Evolutionary conservation across 2,888 invertebrate species (phyloP).

Genomic region (Acleris laterana): DNA sequence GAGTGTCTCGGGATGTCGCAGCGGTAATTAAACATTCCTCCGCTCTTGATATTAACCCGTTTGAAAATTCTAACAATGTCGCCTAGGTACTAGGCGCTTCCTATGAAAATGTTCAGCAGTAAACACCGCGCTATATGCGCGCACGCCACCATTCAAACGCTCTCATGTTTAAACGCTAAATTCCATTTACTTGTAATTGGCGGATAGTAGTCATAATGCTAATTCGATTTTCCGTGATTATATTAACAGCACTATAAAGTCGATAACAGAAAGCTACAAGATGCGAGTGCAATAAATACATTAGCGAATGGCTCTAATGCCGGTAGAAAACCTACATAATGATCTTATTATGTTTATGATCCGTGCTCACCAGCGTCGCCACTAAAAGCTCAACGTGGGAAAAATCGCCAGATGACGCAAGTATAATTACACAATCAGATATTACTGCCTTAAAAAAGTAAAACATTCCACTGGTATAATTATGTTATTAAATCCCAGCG

Average conservation of each 20-base stretch:
- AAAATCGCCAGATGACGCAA: background rate
- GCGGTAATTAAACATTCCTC: slow-evolving; percentile 58
- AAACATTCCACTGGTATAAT: too few species aligned
- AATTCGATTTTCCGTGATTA: slow-evolving; percentile 32
- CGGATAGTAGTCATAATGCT: slow-evolving; percentile 31
- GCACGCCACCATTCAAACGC: slow-evolving; percentile 40
- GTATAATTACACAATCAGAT: too few species aligned
- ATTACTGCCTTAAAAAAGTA: too few species aligned
- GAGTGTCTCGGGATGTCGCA: slow-evolving; percentile 62
- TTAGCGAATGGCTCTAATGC: slow-evolving; percentile 18
- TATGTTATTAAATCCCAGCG: too few species aligned
- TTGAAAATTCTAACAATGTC: slow-evolving; percentile 78
- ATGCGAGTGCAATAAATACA: slow-evolving; percentile 24
- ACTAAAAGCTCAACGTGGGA: background rate
- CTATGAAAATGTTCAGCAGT: slow-evolving; percentile 58
- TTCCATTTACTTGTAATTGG: slow-evolving; percentile 39
- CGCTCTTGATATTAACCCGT: slow-evolving; percentile 70
- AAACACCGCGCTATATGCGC: slow-evolving; percentile 41
- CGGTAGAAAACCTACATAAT: slow-evolving; percentile 21
- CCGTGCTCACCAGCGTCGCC: slow-evolving; percentile 14
- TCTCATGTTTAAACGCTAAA: slow-evolving; percentile 40
- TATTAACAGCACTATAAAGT: slow-evolving; percentile 20
- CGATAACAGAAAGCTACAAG: slow-evolving; percentile 12
- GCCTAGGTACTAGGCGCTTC: slow-evolving; percentile 59
- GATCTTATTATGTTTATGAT: slow-evolving; percentile 19